phyloP scores from a whole-genome alignment of 1,140 invertebrate species.

The Diachasma alloeum region DNA sequence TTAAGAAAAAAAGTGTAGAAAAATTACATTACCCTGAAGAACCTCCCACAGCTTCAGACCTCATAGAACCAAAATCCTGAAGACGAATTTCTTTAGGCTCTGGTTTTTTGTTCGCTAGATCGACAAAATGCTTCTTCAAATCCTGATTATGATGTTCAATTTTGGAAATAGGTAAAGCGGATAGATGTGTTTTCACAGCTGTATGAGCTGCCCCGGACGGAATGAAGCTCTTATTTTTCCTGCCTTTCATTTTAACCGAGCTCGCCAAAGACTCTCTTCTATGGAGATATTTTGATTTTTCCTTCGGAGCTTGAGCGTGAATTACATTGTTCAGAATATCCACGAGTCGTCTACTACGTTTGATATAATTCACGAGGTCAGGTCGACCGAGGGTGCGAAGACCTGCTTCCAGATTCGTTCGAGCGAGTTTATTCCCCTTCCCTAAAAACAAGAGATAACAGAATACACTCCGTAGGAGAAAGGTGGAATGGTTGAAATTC shows the following conservation, averaged over 20 bases:
- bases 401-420: not conserved
- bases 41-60: not conserved
- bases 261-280: not conserved
- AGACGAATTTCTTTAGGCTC: not conserved
- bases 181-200: not conserved
- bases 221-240: not conserved
- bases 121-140: not conserved
- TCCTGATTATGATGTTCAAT: not conserved
- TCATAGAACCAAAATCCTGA: not conserved
- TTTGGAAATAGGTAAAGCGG: not conserved
- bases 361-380: slow-evolving; percentile 33
- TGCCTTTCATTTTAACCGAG: not conserved
- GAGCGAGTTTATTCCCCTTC: slow-evolving; percentile 20
- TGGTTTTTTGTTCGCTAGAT: not conserved
- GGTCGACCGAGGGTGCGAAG: slow-evolving; percentile 16
- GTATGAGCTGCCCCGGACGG: not conserved
- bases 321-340: slow-evolving; percentile 10
- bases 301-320: not conserved
- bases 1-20: not conserved
- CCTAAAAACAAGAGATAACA: not conserved
- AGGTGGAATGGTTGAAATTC: too few species aligned
- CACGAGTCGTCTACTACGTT: slow-evolving; percentile 17
- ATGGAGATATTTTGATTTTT: not conserved
- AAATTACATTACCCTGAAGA: not conserved
- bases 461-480: too few species aligned